A percentile compares a stretch with the other conserved stretches of the same genome.
Evolutionary conservation across 2,797 vertebrate species (phyloP).

Genomic region (Rhynchotus rufescens): DNA sequence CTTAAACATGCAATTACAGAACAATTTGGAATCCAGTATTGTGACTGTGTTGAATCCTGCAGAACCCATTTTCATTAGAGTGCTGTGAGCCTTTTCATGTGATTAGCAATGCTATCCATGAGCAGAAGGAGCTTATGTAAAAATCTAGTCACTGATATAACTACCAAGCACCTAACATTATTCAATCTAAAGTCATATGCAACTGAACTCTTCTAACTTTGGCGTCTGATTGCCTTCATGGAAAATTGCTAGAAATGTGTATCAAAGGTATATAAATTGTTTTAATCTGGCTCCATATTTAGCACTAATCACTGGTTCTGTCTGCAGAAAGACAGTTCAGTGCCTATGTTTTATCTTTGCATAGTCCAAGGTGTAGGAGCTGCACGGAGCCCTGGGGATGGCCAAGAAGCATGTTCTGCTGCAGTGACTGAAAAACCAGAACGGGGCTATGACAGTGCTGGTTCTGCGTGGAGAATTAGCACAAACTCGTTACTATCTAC

Average conservation of each 20-base stretch:
- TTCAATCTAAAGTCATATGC: background rate
- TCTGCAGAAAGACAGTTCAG: background rate
- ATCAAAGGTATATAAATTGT: background rate
- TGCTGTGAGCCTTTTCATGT: background rate
- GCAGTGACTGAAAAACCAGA: background rate
- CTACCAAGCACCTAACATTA: background rate
- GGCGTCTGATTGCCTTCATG: background rate
- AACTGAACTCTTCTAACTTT: background rate
- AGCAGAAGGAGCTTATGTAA: background rate
- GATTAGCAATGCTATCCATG: background rate
- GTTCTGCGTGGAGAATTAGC: background rate
- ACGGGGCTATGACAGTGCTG: background rate
- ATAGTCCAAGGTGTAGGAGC: background rate
- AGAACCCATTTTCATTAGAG: background rate
- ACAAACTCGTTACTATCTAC: background rate
- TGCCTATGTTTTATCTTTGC: background rate
- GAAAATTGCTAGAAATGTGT: background rate
- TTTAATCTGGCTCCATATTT: background rate
- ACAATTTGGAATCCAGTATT: background rate
- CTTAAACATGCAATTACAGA: background rate
- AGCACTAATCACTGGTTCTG: accelerated
- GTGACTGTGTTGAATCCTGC: background rate
- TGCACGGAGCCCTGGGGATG: background rate
- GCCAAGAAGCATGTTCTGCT: background rate
- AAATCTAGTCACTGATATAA: background rate